phyloP scores from a whole-genome alignment of 2,113 vertebrate species.

The Verasper variegatus region DNA sequence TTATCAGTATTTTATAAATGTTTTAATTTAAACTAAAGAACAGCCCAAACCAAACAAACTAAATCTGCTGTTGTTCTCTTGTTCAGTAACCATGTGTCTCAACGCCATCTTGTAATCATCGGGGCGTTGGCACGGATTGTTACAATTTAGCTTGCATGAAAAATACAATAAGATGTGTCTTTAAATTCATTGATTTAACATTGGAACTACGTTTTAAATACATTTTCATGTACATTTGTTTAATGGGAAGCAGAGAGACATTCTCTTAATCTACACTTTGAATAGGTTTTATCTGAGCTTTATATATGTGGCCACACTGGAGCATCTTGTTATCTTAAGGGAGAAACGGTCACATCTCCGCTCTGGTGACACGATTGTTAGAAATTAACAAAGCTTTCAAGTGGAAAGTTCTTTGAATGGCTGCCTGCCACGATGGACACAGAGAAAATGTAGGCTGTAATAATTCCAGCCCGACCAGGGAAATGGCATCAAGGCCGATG shows the following conservation, averaged over 20 bases:
- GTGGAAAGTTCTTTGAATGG: conserved; percentile 82
- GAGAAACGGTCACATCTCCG: conserved; percentile 50
- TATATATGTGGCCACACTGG: conserved; percentile 18
- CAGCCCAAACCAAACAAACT: no score
- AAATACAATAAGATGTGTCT: no score
- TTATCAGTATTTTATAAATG: background rate
- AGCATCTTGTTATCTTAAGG: conserved; percentile 11
- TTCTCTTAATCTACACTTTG: background rate
- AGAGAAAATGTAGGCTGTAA: conserved; percentile 84
- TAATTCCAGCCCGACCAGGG: conserved; percentile 90
- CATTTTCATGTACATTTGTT: background rate
- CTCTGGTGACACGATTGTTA: conserved; percentile 83
- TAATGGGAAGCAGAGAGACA: background rate
- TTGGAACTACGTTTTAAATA: no score
- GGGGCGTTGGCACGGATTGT: no score
- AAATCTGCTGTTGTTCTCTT: background rate
- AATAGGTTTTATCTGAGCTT: no score
- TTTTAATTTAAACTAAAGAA: no score
- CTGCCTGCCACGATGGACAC: conserved; percentile 82
- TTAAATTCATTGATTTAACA: no score
- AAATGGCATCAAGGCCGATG: conserved; percentile 89
- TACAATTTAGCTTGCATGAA: no score
- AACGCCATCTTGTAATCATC: background rate
- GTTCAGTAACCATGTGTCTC: background rate
- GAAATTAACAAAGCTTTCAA: conserved; percentile 90